Conservation (phyloP, 2,888 invertebrate genomes). For the Thereva unica region DNA sequence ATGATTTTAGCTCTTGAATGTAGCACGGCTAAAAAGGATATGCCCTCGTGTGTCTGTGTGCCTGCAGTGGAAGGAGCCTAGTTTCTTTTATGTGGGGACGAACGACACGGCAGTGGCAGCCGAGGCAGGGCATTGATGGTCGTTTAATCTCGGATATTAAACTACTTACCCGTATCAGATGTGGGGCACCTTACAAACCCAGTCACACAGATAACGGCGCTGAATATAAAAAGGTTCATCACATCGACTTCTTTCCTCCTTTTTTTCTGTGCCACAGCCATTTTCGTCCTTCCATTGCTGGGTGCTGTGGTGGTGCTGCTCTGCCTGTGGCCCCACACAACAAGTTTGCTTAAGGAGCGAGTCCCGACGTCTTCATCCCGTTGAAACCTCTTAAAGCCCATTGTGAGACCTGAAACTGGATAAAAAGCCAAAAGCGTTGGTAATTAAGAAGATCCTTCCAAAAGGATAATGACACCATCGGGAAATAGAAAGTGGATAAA, state of each 20-base stretch:
- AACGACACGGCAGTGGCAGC: too few species aligned
- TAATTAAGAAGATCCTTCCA: constrained; percentile 1
- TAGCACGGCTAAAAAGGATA: too few species aligned
- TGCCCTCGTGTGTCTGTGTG: too few species aligned
- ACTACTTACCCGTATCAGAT: constrained; percentile 3
- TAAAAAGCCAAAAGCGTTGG: constrained; percentile 1
- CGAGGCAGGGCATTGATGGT: not conserved
- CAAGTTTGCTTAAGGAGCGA: not conserved
- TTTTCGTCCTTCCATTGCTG: not conserved
- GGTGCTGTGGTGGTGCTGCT: too few species aligned
- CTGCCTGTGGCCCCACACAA: not conserved
- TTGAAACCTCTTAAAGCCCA: not conserved
- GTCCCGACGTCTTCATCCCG: not conserved
- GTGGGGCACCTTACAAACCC: not conserved
- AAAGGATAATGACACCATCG: constrained; percentile 9
- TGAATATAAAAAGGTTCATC: constrained; percentile 11
- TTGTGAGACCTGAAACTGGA: not conserved
- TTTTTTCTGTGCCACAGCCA: not conserved
- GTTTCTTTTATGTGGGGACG: too few species aligned
- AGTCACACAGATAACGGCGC: constrained; percentile 6
- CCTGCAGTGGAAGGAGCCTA: too few species aligned
- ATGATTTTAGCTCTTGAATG: too few species aligned
- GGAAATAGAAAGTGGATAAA: constrained; percentile 5
- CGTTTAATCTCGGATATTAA: constrained; percentile 1
- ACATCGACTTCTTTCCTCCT: not conserved